phyloP scores from a whole-genome alignment of 2,888 invertebrate genomes.

The Tipula helvola region DNA sequence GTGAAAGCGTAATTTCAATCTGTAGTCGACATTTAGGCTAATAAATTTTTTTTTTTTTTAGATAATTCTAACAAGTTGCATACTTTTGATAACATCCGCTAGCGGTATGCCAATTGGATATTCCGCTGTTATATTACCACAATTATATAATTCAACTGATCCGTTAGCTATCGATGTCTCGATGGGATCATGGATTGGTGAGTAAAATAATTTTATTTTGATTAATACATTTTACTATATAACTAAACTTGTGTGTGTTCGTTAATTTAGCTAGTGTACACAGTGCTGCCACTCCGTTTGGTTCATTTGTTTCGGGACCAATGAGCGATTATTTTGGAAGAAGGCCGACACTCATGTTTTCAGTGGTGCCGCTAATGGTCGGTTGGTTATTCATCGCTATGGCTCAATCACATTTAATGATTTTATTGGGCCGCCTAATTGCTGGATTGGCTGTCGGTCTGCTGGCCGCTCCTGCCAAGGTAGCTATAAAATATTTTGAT shows the following conservation, averaged over 20 bases:
- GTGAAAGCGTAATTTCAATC: too few relatives aligned
- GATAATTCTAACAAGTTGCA: slow-evolving; percentile 58
- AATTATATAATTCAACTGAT: slow-evolving; percentile 48
- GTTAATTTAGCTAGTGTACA: slow-evolving; percentile 47
- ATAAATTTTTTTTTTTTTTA: slow-evolving; percentile 24
- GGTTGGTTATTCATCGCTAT: slow-evolving; percentile 58
- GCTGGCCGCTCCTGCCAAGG: slow-evolving; percentile 62
- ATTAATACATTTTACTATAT: background rate
- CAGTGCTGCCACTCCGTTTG: slow-evolving; percentile 56
- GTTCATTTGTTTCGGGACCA: slow-evolving; percentile 57
- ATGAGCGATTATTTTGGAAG: slow-evolving; percentile 58
- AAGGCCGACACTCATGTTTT: slow-evolving; percentile 48
- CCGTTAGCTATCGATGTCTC: slow-evolving; percentile 52
- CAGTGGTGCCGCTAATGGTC: slow-evolving; percentile 48
- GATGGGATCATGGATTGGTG: slow-evolving; percentile 62
- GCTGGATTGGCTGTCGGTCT: slow-evolving; percentile 63
- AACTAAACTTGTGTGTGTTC: slow-evolving; percentile 12
- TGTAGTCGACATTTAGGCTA: background rate
- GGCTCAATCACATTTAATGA: slow-evolving; percentile 40
- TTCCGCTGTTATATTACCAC: slow-evolving; percentile 62
- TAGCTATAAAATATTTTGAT: slow-evolving; percentile 24
- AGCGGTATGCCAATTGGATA: slow-evolving; percentile 67
- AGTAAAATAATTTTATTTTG: slow-evolving; percentile 15
- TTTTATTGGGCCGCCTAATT: slow-evolving; percentile 52
- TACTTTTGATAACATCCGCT: slow-evolving; percentile 55